Evolutionary conservation across 2,797 vertebrate genomes (phyloP).

Genomic region (Carduelis carduelis): DNA sequence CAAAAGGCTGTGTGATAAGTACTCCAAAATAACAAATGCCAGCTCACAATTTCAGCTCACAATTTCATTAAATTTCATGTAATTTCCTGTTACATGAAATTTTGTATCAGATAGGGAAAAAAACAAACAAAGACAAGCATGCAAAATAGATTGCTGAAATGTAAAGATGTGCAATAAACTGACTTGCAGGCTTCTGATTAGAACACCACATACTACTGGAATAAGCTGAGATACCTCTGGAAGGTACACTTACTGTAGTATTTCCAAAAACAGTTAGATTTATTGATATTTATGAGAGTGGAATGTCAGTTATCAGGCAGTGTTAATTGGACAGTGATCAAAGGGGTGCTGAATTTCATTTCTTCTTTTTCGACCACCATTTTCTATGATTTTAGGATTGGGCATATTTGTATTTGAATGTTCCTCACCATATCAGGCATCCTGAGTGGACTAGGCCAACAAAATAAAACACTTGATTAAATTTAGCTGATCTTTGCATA

Average conservation of each 20-base stretch:
- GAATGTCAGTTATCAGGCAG: not conserved
- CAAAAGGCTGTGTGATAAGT: not conserved
- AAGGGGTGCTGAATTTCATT: not conserved
- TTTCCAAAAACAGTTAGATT: not conserved
- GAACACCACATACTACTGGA: not conserved
- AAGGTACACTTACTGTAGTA: not conserved
- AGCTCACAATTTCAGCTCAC: not conserved
- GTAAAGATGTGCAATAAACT: not conserved
- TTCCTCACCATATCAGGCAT: not conserved
- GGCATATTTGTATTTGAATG: not conserved
- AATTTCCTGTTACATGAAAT: not conserved
- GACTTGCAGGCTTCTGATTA: not conserved
- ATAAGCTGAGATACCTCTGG: not conserved
- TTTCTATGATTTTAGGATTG: not conserved
- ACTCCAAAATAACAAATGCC: not conserved
- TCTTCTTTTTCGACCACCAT: not conserved
- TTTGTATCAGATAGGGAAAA: not conserved
- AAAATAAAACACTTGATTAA: not conserved
- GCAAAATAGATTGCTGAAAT: not conserved
- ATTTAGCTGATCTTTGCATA: not conserved
- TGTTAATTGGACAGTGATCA: not conserved
- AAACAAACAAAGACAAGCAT: not conserved
- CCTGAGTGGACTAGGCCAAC: not conserved
- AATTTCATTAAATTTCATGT: not conserved
- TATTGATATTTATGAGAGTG: not conserved